A percentile compares a stretch with the other conserved stretches of the same genome.
These are phyloP conservation scores for Notarius lentiginosus DNA, from an alignment of 2,113 vertebrate species.

Conservation along the genomic window DNA sequence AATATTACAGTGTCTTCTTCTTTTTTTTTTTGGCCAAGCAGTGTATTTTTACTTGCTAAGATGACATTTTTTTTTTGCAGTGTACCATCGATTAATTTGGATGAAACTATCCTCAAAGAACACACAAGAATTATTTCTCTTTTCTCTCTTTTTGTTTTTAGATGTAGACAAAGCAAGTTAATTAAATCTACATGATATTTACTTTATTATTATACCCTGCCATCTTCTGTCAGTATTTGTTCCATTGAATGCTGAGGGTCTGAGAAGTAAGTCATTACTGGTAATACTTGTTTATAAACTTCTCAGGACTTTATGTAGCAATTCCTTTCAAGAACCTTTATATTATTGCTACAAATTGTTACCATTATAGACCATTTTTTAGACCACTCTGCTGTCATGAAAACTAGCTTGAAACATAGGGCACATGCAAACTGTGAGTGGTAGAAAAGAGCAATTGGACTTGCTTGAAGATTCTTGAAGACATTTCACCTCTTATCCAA, in stretches of 20 bases:
- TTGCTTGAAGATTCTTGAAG: too few relatives aligned
- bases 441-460: too few relatives aligned
- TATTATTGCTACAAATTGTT: not conserved
- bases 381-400: too few relatives aligned
- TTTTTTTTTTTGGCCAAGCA: too few relatives aligned
- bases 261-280: not conserved
- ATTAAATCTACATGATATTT: not conserved
- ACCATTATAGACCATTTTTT: not conserved
- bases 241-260: not conserved
- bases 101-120: too few relatives aligned
- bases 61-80: too few relatives aligned
- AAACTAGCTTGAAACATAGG: too few relatives aligned
- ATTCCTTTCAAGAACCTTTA: not conserved
- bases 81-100: too few relatives aligned
- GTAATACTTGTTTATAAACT: not conserved
- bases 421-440: too few relatives aligned
- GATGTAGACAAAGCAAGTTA: not conserved
- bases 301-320: not conserved
- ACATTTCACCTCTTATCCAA: too few relatives aligned
- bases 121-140: not conserved
- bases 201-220: not conserved
- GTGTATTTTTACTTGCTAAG: too few relatives aligned
- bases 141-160: not conserved
- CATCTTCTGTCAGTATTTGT: not conserved
- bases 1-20: too few relatives aligned